Conservation (phyloP, 2,113 vertebrate genomes). For the Microcebus murinus region DNA sequence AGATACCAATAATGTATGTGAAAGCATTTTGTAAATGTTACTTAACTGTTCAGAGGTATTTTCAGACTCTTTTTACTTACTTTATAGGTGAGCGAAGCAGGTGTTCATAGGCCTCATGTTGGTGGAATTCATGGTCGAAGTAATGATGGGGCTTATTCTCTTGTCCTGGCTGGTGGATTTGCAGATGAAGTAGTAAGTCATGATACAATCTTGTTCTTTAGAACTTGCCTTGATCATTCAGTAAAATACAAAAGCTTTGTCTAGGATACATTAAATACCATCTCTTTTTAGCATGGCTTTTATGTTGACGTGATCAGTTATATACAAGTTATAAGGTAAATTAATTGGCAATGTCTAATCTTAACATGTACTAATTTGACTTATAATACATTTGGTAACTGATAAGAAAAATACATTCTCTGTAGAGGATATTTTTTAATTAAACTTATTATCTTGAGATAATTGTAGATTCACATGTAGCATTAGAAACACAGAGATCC, state of each 20-base stretch:
- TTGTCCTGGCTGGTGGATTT: constrained; percentile 98
- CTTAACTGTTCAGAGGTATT: neutral
- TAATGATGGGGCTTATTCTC: constrained; percentile 97
- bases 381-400: neutral
- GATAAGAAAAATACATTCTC: neutral
- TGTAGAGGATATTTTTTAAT: neutral
- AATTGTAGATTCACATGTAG: neutral
- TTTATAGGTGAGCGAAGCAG: constrained; percentile 96
- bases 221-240: constrained; percentile 29
- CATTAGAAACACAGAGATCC: neutral
- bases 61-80: constrained; percentile 54
- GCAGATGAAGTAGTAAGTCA: constrained; percentile 99
- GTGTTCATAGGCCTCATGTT: constrained; percentile 97
- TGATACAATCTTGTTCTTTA: constrained; percentile 12
- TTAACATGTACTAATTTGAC: neutral
- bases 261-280: neutral
- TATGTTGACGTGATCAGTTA: constrained; percentile 22
- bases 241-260: constrained; percentile 12
- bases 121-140: constrained; percentile 98
- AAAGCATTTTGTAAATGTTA: constrained; percentile 29
- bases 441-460: constrained; percentile 16
- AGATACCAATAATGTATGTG: neutral
- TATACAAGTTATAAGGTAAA: neutral
- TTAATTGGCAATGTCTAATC: neutral
- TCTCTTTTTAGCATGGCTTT: neutral